Conservation (phyloP, 2,113 vertebrate species). For the Dicrurus megarhynchus region DNA sequence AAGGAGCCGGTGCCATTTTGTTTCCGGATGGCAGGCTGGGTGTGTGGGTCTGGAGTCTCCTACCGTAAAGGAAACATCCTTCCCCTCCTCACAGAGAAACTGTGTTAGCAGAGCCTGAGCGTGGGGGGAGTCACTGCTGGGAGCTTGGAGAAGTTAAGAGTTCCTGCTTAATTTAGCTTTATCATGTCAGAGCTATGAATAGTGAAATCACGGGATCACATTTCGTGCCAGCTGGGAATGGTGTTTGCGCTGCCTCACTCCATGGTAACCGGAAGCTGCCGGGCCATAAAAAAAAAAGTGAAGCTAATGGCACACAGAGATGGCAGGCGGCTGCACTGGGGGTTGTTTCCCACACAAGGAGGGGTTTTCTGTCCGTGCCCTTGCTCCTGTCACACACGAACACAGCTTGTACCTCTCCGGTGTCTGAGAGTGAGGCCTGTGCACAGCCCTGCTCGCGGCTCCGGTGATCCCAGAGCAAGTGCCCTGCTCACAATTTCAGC, state of each 20-base stretch:
- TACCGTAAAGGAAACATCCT: accelerated
- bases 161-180: conserved; percentile 47
- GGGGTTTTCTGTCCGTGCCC: background rate
- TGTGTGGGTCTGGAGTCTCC: background rate
- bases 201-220: conserved; percentile 4
- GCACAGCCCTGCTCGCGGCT: background rate
- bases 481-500: background rate
- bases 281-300: background rate
- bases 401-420: background rate
- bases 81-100: background rate
- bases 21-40: background rate
- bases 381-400: accelerated
- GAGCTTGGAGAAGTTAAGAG: background rate
- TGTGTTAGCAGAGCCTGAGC: background rate
- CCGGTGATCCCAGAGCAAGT: background rate
- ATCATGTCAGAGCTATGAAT: conserved; percentile 48
- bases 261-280: conserved; percentile 50
- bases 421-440: accelerated
- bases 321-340: background rate
- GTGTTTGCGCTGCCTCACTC: conserved; percentile 24
- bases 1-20: conserved; percentile 9
- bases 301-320: background rate
- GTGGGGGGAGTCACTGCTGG: background rate
- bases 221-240: conserved; percentile 45
- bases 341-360: background rate